Base-by-base conservation (phyloP, 1,140 invertebrate species). In the Ceratina australensis region DNA sequence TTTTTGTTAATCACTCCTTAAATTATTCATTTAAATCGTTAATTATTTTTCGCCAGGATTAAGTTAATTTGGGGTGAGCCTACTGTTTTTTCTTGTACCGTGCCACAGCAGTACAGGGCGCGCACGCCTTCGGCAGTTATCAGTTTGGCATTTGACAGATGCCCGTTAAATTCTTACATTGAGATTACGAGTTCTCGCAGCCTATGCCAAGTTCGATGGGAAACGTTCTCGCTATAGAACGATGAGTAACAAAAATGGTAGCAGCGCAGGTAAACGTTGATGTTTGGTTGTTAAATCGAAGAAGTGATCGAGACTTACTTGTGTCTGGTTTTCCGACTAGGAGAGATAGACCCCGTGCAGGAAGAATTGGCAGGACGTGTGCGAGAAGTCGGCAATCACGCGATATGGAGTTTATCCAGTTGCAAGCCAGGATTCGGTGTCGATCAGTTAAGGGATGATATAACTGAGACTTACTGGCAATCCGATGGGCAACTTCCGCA, bases 381-480 rank as follows among this genome's bases (percentile, higher is more conserved):
- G 1, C 93, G 98, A 42, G 98, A 99, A 95, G 98, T 99, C 59
- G 98, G 98, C 18, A 95, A 95, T 86, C 97, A 99, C 92, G 98
- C 98, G 10, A 98, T 99, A 81, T 99, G 98, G 98, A 98, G 97
- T 83, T 92, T 99, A 33, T 99, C 98, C 1, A 99, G 98, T 28
- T 99, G 98, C 90, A 99, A 99, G 95, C 97, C 98, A 91, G 98
- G 98, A 63, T 99, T 99, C 94, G 99, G 99, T 28, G 98, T 99
- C 16, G 98, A 99, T 89, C 98, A 99, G 89, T 91, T 99, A 24
- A 92, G 98, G 80, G 98, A 99, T 91, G 97, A 98, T 91, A 96
- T 97, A 68, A 95, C 97, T 87, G 98, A 99, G 83, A 99, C 98
- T 1, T 99, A 99, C 91, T 99, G 99, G 99, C 99, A 99, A 90